Evolutionary conservation across 2,888 invertebrate species (phyloP).

Genomic region (Encarsia formosa): DNA sequence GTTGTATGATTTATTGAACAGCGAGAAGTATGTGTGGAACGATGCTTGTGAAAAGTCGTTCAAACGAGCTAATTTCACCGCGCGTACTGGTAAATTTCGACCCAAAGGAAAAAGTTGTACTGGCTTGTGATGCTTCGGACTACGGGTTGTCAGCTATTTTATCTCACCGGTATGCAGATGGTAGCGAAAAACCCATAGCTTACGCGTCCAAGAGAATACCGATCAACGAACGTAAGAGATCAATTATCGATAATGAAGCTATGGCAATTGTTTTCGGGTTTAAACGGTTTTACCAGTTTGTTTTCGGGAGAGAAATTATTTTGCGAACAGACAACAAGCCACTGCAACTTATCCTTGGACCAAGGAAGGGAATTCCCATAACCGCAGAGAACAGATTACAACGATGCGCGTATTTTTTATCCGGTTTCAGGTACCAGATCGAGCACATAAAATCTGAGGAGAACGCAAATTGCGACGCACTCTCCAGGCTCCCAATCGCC

Average conservation of each 20-base stretch:
- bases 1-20: conserved; percentile 17
- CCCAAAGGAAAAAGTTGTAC: conserved; percentile 14
- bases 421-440: conserved; percentile 15
- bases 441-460: conserved; percentile 10
- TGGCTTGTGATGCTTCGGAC: conserved; percentile 25
- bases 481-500: conserved; percentile 14
- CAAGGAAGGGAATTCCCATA: conserved; percentile 25
- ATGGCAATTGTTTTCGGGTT: too few species aligned
- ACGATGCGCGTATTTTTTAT: conserved; percentile 32
- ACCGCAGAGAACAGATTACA: conserved; percentile 33
- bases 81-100: conserved; percentile 23
- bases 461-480: conserved; percentile 17
- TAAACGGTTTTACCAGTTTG: conserved; percentile 8
- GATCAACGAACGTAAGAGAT: conserved; percentile 18
- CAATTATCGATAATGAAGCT: conserved; percentile 28
- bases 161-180: conserved; percentile 17
- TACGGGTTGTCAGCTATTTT: conserved; percentile 22
- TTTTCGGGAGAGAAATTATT: conserved; percentile 28
- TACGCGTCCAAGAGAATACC: conserved; percentile 20
- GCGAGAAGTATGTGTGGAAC: conserved; percentile 16
- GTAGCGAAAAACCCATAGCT: too few species aligned
- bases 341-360: conserved; percentile 36
- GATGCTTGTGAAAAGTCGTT: conserved; percentile 22
- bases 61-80: conserved; percentile 20
- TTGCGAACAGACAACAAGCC: conserved; percentile 43